Base-by-base conservation (phyloP, 2,888 invertebrate species). In the Leucoptera coffeella region DNA sequence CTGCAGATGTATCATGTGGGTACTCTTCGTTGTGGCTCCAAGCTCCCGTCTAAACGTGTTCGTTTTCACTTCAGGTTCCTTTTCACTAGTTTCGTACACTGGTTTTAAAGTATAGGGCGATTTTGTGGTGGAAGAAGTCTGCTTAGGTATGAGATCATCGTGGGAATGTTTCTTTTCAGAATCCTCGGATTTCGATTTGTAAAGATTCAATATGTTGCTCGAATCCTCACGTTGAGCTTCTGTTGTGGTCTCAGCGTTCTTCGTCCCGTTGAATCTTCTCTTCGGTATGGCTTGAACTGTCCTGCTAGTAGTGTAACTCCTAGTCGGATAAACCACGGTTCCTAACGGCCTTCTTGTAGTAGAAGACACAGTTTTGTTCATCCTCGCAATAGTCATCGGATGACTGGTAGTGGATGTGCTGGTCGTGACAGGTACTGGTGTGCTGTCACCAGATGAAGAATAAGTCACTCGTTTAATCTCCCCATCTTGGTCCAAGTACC, bases 391-490 rank as follows among this genome's bases (percentile, higher is more conserved):
- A 73, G 39, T 77, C 50, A 35, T 71, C 40, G 61, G 48, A 2
- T 56, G 47, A 31, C 50, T 57, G 31, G 57, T 41, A 1, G 62
- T 57, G 1, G 56, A 51, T 20, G 40, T 52, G 1, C 58, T 42
- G 17, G 41, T 56, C 2, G 49, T 42, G 25, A 67, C 51, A 26
- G 60, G 48, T 22, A 46, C 41, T 9, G 67, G 57, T 1, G 74
- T 71, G 29, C 56, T 61, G 26, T 72, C 73, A 45, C 71, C 69
- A 5, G 67, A 62, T 11, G 73, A 71, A 31, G 75, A 59, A 50
- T 88, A 88, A 2, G 86, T 84, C 27, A 88, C 84, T 29, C 85
- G 73, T 59, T 87, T 86, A 30, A 87, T 78, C 47, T 83, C 80
- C 5, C 88, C 87, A 43, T 78, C 75, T 30, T 78, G 78, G 43